Base-by-base conservation (phyloP, 2,113 vertebrate genomes). In the Regulus satrapa region DNA sequence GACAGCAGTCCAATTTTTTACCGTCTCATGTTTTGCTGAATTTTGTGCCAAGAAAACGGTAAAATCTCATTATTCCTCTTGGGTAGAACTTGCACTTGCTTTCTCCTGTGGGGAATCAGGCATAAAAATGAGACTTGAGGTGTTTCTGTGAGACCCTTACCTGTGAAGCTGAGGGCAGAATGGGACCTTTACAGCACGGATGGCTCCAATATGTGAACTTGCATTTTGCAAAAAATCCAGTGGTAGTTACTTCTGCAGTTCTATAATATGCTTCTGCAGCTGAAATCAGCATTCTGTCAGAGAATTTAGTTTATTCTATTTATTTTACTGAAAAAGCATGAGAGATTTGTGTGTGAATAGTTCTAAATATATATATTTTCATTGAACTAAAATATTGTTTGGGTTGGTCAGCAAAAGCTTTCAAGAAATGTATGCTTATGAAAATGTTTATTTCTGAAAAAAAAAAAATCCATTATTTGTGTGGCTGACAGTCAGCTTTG, bases 371-470 rank as follows among this genome's bases (percentile, higher is more conserved):
- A 92, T 74, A 46, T 83, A 24, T 89, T 84, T 96, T 87, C 87
- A 93, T 16, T 82, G 66, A 93, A 93, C 25, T 90, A 82, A 92
- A 95, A 97, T 85, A 78, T 49, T 95, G 96, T 97, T 96, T 97
- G 96, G 95, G 96, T 97, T 94, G 96, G 93, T 96, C 94, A 95
- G 58, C 76, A 80, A 89, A 94, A 91, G 79, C 93, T 96, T 94
- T 92, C 92, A 93, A 88, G 66, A 88, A 77, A 87, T 90, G 52
- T 59, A 86, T 87, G 79, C 49, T 90, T 92, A 85, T 81, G 61
- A 32, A 91, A 93, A 36, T 95, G 89, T 94, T 96, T 90, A 94
- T 91, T 96, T 95, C 85, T 89, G 52, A 62, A 94, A 92, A 93
- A 92, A 93, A 34, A 95, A 96, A 96, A 92, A 93, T 94, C 85